Percentiles rank a stretch among this genome's conserved stretches.
Conservation (phyloP, 2,888 invertebrate species). For the Vannuccia rotundouncinata region DNA sequence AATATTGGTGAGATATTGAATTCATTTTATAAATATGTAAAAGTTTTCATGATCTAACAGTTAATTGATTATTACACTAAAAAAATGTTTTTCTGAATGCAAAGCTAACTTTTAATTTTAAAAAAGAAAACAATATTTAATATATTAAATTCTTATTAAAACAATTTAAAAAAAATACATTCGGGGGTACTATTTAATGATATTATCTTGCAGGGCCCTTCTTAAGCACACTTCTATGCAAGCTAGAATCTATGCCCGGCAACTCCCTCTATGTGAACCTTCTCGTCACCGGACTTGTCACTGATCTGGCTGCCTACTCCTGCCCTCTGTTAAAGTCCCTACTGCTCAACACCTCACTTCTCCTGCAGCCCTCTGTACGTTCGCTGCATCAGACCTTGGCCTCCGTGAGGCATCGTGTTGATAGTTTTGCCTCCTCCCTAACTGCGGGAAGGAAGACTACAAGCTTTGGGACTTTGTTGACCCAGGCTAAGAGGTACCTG, state of each 20-base stretch:
- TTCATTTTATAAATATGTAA: too few relatives aligned
- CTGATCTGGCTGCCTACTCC: slow-evolving; percentile 77
- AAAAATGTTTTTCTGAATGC: too few relatives aligned
- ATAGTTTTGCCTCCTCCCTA: not conserved
- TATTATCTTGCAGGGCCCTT: too few relatives aligned
- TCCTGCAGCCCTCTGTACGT: slow-evolving; percentile 75
- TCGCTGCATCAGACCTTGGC: slow-evolving; percentile 13
- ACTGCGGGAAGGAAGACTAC: not conserved
- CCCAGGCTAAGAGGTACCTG: not conserved
- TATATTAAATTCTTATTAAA: too few relatives aligned
- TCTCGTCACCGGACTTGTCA: slow-evolving; percentile 76
- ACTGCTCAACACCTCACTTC: slow-evolving; percentile 74
- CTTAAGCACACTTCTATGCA: slow-evolving; percentile 70
- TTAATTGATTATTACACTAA: too few relatives aligned
- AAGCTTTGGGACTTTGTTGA: not conserved
- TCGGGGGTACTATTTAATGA: too few relatives aligned
- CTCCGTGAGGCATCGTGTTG: not conserved
- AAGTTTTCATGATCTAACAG: too few relatives aligned
- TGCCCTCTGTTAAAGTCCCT: slow-evolving; percentile 79
- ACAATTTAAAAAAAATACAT: too few relatives aligned
- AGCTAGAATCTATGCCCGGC: slow-evolving; percentile 73
- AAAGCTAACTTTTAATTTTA: too few relatives aligned
- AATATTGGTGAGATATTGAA: too few relatives aligned
- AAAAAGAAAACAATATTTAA: too few relatives aligned
- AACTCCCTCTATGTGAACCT: slow-evolving; percentile 78